Percentiles rank a stretch among this genome's conserved stretches.
Evolutionary conservation across 2,797 vertebrate species (phyloP).

Genomic region (Hypotaenidia philippensis): DNA sequence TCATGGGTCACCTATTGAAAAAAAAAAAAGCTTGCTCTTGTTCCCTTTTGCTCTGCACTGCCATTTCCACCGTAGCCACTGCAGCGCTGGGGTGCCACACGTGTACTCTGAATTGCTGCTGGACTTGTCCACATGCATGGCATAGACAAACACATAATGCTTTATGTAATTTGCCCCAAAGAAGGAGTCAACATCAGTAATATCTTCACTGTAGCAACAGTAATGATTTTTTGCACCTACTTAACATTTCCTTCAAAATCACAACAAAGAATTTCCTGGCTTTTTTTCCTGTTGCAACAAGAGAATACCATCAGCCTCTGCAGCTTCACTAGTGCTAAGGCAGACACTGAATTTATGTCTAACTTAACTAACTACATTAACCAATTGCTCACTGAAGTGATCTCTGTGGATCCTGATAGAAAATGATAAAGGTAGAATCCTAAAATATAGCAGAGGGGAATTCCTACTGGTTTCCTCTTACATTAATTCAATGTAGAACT

Average conservation of each 20-base stretch:
- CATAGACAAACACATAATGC: neutral
- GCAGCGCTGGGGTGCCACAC: neutral
- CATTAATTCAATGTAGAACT: neutral
- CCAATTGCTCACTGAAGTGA: neutral
- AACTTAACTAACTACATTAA: neutral
- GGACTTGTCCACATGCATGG: neutral
- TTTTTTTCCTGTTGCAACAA: neutral
- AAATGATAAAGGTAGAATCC: neutral
- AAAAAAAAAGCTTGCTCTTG: neutral
- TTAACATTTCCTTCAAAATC: neutral
- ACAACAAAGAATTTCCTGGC: neutral
- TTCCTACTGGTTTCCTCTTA: neutral
- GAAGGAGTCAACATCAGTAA: neutral
- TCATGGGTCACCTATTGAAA: neutral
- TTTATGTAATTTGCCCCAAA: neutral
- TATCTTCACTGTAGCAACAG: neutral
- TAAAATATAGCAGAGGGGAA: neutral
- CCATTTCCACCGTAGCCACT: neutral
- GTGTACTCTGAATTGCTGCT: neutral
- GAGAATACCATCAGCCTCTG: neutral
- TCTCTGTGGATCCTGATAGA: neutral
- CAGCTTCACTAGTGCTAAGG: neutral
- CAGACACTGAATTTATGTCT: neutral
- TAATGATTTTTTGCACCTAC: neutral
- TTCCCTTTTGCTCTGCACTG: neutral